Evolutionary conservation across 2,888 invertebrate species (phyloP), one percentile per base, ranked within the genome.

Genomic region (Desoria tigrina): DNA sequence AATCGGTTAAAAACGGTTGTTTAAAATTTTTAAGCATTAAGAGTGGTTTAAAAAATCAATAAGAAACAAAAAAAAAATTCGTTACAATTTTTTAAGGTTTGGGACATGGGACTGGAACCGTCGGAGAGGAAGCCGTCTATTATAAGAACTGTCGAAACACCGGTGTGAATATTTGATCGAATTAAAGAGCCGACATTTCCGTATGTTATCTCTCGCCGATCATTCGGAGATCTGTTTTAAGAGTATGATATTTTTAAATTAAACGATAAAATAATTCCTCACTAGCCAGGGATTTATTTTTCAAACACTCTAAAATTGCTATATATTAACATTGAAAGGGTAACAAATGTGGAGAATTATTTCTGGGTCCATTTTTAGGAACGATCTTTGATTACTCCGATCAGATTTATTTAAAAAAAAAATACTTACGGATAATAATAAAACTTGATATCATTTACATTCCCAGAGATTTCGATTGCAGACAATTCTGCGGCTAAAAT

Each of bases 61-160:
- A 11, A 53, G 16, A 2, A 14, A 18, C 9, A 62, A 45, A 28
- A 27, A 42, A 37, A 18, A 18, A 37, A 1, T 24, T 9, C 39
- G 9, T 39, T 9, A 39, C 16, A 39, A 11, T 39, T 39, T 39
- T 39, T 9, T 39, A 16, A 39, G 16, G 9, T 16, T 11, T 56
- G 28, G 3, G 61, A 56, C 64, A 64, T 61, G n/a, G 69, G 66
- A 32, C 49, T 55, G 1, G 63, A 58, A 3, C 51, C 55, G 32
- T 66, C 54, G 1, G 66, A 64, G 1, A 66, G 42, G 56, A 69
- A 69, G 2, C 69, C 66, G 49, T 69, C 69, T 16, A 66, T 54
- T 26, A 63, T 32, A 26, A 69, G n/a, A n/a, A n/a, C n/a, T n/a
- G n/a, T n/a, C n/a, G 39, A 42, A 6, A 53, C 45, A 16, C 23